Evolutionary conservation across 1,140 invertebrate genomes (phyloP).

Genomic region (Drosophila elegans): DNA sequence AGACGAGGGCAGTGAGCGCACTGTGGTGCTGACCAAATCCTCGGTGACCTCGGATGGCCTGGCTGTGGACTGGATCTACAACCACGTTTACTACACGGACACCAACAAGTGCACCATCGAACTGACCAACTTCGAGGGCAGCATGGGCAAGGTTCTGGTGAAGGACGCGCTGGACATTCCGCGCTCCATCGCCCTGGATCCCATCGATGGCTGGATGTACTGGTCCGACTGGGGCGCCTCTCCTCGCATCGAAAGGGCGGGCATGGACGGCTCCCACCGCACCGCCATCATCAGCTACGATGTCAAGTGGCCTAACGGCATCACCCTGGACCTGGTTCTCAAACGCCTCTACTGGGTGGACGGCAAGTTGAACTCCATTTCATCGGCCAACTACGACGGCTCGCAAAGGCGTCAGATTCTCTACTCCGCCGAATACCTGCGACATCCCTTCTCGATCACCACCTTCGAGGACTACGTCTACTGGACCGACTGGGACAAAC

Average conservation of each 20-base stretch:
- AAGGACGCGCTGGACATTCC: constrained; percentile 95
- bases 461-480: constrained; percentile 97
- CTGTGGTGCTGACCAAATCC: constrained; percentile 92
- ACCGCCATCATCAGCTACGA: constrained; percentile 94
- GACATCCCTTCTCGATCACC: constrained; percentile 97
- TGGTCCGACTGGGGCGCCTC: constrained; percentile 98
- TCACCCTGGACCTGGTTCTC: constrained; percentile 94
- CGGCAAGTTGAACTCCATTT: constrained; percentile 95
- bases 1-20: constrained; percentile 93
- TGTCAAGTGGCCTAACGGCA: constrained; percentile 97
- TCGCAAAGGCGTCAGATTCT: constrained; percentile 90
- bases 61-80: constrained; percentile 98
- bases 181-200: constrained; percentile 97
- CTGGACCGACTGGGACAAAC: constrained; percentile 98
- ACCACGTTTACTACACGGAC: constrained; percentile 98
- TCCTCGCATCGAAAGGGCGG: constrained; percentile 96
- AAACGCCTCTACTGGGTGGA: constrained; percentile 97
- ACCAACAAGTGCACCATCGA: constrained; percentile 95
- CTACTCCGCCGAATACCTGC: constrained; percentile 89
- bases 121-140: constrained; percentile 94
- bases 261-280: constrained; percentile 97
- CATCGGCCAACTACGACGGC: constrained; percentile 95
- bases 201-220: constrained; percentile 97
- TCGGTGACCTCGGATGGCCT: constrained; percentile 96
- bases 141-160: constrained; percentile 94